Conservation (phyloP, 1,140 invertebrate genomes). For the Dinoponera quadriceps region DNA sequence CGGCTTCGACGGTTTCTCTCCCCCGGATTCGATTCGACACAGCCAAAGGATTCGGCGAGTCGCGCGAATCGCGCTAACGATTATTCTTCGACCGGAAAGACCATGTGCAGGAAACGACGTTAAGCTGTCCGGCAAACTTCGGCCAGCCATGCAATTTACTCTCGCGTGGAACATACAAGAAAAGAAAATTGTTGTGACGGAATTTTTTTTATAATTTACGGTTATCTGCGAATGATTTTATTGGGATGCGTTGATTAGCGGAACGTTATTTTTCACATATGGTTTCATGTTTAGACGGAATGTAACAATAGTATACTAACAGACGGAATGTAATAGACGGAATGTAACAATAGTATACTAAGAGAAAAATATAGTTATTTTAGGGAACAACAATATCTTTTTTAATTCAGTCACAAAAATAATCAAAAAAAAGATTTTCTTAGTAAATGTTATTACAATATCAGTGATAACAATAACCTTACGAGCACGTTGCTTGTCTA, state of each 20-base stretch:
- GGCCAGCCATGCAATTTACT: neutral
- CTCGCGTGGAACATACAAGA: neutral
- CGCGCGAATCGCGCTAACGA: slow-evolving; percentile 55
- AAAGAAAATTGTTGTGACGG: neutral
- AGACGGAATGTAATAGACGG: no score
- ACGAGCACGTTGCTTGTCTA: no score
- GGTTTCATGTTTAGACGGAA: neutral
- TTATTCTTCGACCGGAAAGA: neutral
- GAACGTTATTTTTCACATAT: neutral
- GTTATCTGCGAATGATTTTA: neutral
- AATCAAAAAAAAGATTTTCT: no score
- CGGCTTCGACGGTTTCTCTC: slow-evolving; percentile 54
- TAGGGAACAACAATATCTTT: no score
- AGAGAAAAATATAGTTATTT: no score
- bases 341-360: no score
- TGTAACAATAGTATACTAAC: no score
- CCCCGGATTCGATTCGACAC: slow-evolving; percentile 59
- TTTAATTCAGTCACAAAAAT: no score
- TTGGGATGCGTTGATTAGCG: neutral
- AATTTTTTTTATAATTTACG: neutral
- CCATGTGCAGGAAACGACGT: slow-evolving; percentile 11
- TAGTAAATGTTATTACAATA: no score
- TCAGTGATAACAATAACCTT: no score
- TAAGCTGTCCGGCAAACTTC: slow-evolving; percentile 59
- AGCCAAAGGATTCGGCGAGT: slow-evolving; percentile 62